Conservation (phyloP, 2,113 vertebrate genomes). For the Phoenicopterus ruber region DNA sequence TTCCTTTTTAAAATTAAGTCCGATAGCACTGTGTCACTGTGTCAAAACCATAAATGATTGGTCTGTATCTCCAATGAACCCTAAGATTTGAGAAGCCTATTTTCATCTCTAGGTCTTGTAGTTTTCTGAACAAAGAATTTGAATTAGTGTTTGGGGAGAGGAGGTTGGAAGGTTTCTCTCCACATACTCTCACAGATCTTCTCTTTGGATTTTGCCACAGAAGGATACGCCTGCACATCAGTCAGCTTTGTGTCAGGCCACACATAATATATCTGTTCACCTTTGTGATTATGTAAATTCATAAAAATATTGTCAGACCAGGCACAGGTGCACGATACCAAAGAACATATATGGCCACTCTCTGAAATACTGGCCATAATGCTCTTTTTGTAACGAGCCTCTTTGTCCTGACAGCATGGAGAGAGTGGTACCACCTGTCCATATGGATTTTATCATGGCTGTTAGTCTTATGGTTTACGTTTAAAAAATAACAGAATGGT, state of each 20-base stretch:
- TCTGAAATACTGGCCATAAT: background rate
- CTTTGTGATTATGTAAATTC: background rate
- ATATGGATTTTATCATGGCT: background rate
- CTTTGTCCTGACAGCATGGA: background rate
- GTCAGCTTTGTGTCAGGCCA: background rate
- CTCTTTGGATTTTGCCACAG: background rate
- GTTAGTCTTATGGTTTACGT: background rate
- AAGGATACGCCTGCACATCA: background rate
- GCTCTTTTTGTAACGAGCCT: background rate
- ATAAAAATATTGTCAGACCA: background rate
- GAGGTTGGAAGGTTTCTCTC: background rate
- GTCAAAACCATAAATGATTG: background rate
- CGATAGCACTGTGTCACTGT: fast-evolving
- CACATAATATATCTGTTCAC: background rate
- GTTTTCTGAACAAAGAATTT: background rate
- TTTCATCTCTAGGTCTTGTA: background rate
- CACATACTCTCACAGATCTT: background rate
- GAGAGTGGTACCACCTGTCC: background rate
- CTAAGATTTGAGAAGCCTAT: background rate
- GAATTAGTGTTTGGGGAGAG: background rate
- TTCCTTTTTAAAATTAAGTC: background rate
- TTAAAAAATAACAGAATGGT: background rate
- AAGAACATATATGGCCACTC: background rate
- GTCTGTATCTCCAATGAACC: background rate
- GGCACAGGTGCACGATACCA: background rate